Evolutionary conservation across 2,888 invertebrate species (phyloP).

Genomic region (Petrolisthes manimaculis): DNA sequence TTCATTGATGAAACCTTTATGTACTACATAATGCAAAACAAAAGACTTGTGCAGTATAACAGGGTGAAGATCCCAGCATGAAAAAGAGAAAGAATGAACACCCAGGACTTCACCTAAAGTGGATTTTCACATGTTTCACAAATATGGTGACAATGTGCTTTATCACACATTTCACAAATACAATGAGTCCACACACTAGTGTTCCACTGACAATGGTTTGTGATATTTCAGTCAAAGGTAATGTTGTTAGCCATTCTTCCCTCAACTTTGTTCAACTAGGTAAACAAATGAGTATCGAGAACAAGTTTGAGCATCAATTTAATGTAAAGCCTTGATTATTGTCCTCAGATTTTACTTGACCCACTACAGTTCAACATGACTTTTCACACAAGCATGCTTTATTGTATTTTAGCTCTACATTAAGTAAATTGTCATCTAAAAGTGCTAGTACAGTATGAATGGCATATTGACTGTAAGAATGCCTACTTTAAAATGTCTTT

Average conservation of each 20-base stretch:
- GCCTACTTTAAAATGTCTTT: constrained; percentile 32
- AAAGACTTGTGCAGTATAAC: constrained; percentile 44
- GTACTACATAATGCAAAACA: background rate
- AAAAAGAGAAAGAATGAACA: constrained; percentile 6
- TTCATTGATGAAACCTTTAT: background rate
- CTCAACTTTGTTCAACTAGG: background rate
- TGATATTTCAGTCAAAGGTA: no score
- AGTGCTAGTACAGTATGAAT: constrained; percentile 20
- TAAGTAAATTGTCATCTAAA: constrained; percentile 33
- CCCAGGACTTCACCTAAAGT: constrained; percentile 3
- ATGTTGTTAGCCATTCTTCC: background rate
- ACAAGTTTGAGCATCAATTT: constrained; percentile 44
- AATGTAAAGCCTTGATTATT: constrained; percentile 43
- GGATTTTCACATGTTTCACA: background rate
- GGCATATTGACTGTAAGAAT: background rate
- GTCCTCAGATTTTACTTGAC: constrained; percentile 28
- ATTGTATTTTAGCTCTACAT: constrained; percentile 19
- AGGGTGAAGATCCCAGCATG: background rate
- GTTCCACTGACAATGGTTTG: no score
- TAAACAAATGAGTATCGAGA: background rate
- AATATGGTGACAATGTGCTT: no score
- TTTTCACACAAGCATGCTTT: constrained; percentile 32
- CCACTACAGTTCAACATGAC: constrained; percentile 31
- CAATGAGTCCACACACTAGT: no score
- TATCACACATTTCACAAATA: no score